Evolutionary conservation across 2,113 vertebrate genomes (phyloP), one percentile per base, ranked within the genome.

Genomic region (Pomatostomus ruficeps): DNA sequence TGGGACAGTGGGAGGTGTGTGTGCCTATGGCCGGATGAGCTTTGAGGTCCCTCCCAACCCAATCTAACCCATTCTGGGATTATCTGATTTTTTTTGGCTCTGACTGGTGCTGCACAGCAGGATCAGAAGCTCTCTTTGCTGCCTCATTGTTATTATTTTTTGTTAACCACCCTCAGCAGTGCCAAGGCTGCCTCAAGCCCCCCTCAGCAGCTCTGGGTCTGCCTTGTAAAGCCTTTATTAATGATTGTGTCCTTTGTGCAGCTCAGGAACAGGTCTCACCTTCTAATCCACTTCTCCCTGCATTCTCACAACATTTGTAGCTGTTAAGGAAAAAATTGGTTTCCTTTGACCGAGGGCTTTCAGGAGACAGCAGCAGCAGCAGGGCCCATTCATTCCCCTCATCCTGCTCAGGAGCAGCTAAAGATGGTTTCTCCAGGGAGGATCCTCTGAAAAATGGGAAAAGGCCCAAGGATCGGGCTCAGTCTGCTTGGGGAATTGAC

Each of bases 321-420:
- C 57, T 23, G 5, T 61, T 62, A 16, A 78, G 52, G 25, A 94
- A 71, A 33, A 81, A 75, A 72, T 36, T 4, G 61, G n/a, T 63
- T 89, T 74, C 59, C 65, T 89, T 51, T 92, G 76, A 80, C 72
- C 35, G 29, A 70, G 91, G 85, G 62, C 63, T 81, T 74, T 35
- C 59, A 46, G 82, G 85, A 80, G 54, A 21, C 11, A 87, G 70
- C 57, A 36, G 61, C 66, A 43, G 61, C 79, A 81, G 42, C 52
- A 31, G 1, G 6, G 65, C 46, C 7, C 2, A 10, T 25, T 76
- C 48, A 26, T 77, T 79, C 29, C 14, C 58, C 86, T 91, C 65
- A 40, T 63, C 83, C 73, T 38, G 29, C 35, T 31, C 80, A 51
- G 65, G 70, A 58, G 80, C 73, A 90, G 54, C 29, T 13, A 10